phyloP scores from a whole-genome alignment of 2,113 vertebrate genomes.

The Actenoides hombroni region DNA sequence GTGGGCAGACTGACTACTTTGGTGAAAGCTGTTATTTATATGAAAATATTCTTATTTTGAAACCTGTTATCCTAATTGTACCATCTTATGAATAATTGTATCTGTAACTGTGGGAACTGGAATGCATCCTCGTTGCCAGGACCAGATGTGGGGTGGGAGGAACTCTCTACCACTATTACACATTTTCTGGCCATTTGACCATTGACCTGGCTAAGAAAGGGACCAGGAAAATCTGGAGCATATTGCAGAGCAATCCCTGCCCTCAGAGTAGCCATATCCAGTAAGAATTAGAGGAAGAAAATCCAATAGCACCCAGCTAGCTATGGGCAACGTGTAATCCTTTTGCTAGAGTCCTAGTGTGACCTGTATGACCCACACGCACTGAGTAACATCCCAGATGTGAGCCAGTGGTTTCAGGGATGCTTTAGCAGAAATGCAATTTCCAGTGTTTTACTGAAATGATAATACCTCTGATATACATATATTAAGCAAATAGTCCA shows the following conservation, averaged over 20 bases:
- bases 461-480: neutral
- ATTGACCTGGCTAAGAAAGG: neutral
- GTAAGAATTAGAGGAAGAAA: neutral
- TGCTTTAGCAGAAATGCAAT: neutral
- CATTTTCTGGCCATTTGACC: neutral
- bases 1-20: neutral
- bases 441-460: neutral
- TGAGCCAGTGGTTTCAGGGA: neutral
- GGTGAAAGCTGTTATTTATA: neutral
- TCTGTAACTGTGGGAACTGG: neutral
- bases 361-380: neutral
- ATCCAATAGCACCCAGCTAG: neutral
- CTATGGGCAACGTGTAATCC: neutral
- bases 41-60: neutral
- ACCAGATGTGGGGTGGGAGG: neutral
- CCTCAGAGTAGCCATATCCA: neutral
- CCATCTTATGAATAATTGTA: neutral
- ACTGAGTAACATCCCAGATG: neutral
- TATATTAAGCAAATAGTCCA: neutral
- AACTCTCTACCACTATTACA: neutral
- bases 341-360: neutral
- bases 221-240: neutral
- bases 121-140: neutral
- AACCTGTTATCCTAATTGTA: neutral
- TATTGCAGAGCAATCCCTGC: neutral